phyloP scores from a whole-genome alignment of 92 coral and sea anemone genomes.

The Parazoanthus darwini region DNA sequence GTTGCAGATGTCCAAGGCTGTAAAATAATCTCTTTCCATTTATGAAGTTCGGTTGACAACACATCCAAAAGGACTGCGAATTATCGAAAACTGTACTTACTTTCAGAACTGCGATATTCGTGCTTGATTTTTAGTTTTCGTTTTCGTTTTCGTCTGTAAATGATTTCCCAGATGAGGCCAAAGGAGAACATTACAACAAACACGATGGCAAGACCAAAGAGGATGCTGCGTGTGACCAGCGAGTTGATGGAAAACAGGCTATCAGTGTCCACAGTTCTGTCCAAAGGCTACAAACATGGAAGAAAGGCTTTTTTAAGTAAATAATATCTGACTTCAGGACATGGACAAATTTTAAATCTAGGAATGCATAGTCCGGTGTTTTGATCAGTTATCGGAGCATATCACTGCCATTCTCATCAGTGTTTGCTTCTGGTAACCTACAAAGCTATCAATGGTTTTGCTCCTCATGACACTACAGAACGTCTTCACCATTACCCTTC shows the following conservation, averaged over 20 bases:
- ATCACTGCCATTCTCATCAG: too few relatives aligned
- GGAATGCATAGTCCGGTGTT: too few relatives aligned
- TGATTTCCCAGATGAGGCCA: conserved; percentile 30
- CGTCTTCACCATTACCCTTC: too few relatives aligned
- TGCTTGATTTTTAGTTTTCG: not conserved
- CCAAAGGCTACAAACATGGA: not conserved
- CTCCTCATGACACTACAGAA: too few relatives aligned
- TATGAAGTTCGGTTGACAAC: not conserved
- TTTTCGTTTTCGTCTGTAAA: conserved; percentile 15
- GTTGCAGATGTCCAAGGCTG: too few relatives aligned
- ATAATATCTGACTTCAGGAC: too few relatives aligned
- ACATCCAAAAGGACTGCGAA: not conserved
- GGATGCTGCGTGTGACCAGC: conserved; percentile 1
- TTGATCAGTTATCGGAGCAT: too few relatives aligned
- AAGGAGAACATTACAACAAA: conserved; percentile 2
- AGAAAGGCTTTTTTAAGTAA: too few relatives aligned
- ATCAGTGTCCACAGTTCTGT: conserved; percentile 21
- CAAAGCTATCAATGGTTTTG: too few relatives aligned
- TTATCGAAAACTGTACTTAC: not conserved
- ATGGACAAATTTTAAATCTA: too few relatives aligned
- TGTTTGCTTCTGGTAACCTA: too few relatives aligned
- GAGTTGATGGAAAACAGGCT: conserved; percentile 32
- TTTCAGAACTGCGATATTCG: not conserved
- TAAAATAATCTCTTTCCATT: not conserved
- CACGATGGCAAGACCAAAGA: not conserved